Conservation (phyloP, 2,797 vertebrate species). For the Pterois miles region DNA sequence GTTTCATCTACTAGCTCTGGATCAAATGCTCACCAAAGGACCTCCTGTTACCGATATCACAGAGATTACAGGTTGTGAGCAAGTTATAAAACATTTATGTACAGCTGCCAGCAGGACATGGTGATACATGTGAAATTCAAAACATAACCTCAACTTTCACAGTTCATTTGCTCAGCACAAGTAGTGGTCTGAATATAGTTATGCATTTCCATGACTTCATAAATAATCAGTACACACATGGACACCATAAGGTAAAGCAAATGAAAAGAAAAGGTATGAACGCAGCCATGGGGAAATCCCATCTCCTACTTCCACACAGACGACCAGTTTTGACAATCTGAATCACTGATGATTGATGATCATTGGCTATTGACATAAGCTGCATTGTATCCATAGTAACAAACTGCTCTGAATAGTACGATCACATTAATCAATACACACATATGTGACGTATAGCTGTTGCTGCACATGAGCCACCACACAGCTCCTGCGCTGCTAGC, state of each 20-base stretch:
- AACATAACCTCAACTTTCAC: conserved; percentile 35
- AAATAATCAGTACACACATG: conserved; percentile 31
- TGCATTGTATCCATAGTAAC: not conserved
- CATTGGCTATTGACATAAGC: not conserved
- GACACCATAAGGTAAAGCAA: conserved; percentile 20
- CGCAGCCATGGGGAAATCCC: conserved; percentile 1
- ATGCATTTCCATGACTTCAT: conserved; percentile 40
- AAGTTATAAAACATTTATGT: not conserved
- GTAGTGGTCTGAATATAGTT: conserved; percentile 5
- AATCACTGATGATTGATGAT: conserved; percentile 30
- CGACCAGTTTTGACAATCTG: conserved; percentile 13
- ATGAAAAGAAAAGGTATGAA: conserved; percentile 14
- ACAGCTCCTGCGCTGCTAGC: not conserved
- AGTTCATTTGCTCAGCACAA: conserved; percentile 30
- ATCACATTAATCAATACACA: not conserved
- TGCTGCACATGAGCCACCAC: not conserved
- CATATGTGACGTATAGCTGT: no score
- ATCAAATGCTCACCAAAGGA: not conserved
- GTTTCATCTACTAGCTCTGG: not conserved
- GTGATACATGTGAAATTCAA: conserved; percentile 26
- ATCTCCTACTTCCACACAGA: not conserved
- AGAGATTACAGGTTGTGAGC: not conserved
- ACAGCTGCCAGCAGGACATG: conserved; percentile 11
- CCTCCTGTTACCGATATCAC: not conserved
- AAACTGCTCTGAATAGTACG: not conserved